Conservation (phyloP, 2,888 invertebrate genomes). For the Drosophila longiperda region DNA sequence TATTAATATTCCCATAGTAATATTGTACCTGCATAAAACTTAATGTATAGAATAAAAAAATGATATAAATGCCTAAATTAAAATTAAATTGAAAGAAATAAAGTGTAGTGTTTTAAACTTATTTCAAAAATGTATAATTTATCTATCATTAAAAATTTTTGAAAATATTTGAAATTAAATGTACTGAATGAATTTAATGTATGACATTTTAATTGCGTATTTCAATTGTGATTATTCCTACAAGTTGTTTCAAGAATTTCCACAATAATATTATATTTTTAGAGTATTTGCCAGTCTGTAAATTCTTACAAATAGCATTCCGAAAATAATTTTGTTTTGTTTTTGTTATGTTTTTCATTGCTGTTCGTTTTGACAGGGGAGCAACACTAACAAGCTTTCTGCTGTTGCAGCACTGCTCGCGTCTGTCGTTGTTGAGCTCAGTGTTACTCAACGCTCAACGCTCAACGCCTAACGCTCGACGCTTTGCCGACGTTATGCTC, state of each 20-base stretch:
- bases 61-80: too few relatives aligned
- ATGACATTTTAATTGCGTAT: background rate
- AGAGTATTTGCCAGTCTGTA: constrained; percentile 4
- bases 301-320: background rate
- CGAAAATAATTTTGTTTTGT: constrained; percentile 31
- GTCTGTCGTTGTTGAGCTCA: constrained; percentile 58
- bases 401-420: constrained; percentile 52
- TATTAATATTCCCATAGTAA: background rate
- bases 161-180: background rate
- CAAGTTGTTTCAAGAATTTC: background rate
- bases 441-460: constrained; percentile 68
- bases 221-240: background rate
- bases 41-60: background rate
- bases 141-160: background rate
- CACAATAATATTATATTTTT: background rate
- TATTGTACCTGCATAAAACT: background rate
- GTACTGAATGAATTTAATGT: too few relatives aligned
- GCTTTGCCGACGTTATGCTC: constrained; percentile 63
- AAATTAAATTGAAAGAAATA: background rate
- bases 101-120: background rate
- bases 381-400: constrained; percentile 76
- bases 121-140: background rate
- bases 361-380: constrained; percentile 51
- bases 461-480: constrained; percentile 20
- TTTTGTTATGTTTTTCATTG: constrained; percentile 8